Evolutionary conservation across 2,888 invertebrate genomes (phyloP).

Genomic region (Orthosia cruda): DNA sequence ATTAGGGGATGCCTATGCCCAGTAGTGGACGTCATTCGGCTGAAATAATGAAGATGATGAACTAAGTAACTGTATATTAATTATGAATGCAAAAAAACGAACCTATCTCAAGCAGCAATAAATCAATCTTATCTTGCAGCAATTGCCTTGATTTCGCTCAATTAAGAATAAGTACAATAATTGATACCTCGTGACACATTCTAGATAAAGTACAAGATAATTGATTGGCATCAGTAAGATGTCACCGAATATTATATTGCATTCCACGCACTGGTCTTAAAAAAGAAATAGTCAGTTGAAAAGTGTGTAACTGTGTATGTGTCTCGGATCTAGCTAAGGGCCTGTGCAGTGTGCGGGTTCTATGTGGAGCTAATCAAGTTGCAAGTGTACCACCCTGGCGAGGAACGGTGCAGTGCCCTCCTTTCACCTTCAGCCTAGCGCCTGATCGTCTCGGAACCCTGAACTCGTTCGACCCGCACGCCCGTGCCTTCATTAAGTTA

Average conservation of each 20-base stretch:
- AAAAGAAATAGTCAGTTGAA: constrained; percentile 7
- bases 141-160: constrained; percentile 51
- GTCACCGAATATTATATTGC: constrained; percentile 3
- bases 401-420: constrained; percentile 81
- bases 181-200: constrained; percentile 30
- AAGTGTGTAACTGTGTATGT: constrained; percentile 58
- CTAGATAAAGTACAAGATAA: constrained; percentile 41
- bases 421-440: constrained; percentile 79
- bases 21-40: too few relatives aligned
- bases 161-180: constrained; percentile 32
- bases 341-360: constrained; percentile 53
- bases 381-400: constrained; percentile 62
- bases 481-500: constrained; percentile 55
- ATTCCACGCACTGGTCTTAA: neutral
- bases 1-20: too few relatives aligned
- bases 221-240: constrained; percentile 33
- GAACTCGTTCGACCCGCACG: constrained; percentile 75
- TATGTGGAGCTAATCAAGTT: constrained; percentile 56
- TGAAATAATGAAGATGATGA: too few relatives aligned
- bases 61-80: neutral
- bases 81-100: constrained; percentile 11
- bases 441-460: constrained; percentile 73
- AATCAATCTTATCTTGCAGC: constrained; percentile 36
- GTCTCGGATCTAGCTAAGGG: constrained; percentile 57
- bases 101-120: constrained; percentile 37